phyloP scores from a whole-genome alignment of 2,888 invertebrate species.

The Baronia brevicornis region DNA sequence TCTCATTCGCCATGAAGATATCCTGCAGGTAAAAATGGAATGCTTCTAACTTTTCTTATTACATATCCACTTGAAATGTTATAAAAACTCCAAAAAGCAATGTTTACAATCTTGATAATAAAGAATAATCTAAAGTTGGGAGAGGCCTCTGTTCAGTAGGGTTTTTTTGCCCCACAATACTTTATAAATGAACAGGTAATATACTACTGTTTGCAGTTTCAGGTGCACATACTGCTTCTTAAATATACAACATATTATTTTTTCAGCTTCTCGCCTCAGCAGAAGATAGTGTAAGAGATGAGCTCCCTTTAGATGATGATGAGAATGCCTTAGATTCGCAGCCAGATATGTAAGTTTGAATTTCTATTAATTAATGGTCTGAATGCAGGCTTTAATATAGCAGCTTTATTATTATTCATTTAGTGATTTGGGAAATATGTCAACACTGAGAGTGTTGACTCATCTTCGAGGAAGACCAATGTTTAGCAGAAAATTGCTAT shows the following conservation, averaged over 20 bases:
- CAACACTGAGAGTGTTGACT: too few relatives aligned
- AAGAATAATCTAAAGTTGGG: background rate
- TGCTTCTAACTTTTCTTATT: background rate
- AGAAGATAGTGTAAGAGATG: slow-evolving; percentile 46
- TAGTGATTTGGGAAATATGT: too few relatives aligned
- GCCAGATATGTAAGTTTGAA: slow-evolving; percentile 42
- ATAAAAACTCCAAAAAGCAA: background rate
- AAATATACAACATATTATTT: slow-evolving; percentile 2
- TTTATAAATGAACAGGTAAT: too few relatives aligned
- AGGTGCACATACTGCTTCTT: slow-evolving; percentile 4
- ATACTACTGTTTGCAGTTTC: too few relatives aligned
- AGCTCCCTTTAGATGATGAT: slow-evolving; percentile 36
- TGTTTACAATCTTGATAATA: background rate
- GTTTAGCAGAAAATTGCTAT: too few relatives aligned
- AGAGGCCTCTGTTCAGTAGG: background rate
- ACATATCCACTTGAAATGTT: background rate
- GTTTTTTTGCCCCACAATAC: too few relatives aligned
- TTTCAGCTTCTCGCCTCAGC: slow-evolving; percentile 54
- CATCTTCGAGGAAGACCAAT: too few relatives aligned
- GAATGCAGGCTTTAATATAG: too few relatives aligned
- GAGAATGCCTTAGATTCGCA: slow-evolving; percentile 30
- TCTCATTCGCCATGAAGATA: slow-evolving; percentile 62
- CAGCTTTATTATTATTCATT: too few relatives aligned
- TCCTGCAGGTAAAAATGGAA: slow-evolving; percentile 46
- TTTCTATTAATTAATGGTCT: background rate